Conservation (phyloP, 2,888 invertebrate species). For the Cheilosia pagana region DNA sequence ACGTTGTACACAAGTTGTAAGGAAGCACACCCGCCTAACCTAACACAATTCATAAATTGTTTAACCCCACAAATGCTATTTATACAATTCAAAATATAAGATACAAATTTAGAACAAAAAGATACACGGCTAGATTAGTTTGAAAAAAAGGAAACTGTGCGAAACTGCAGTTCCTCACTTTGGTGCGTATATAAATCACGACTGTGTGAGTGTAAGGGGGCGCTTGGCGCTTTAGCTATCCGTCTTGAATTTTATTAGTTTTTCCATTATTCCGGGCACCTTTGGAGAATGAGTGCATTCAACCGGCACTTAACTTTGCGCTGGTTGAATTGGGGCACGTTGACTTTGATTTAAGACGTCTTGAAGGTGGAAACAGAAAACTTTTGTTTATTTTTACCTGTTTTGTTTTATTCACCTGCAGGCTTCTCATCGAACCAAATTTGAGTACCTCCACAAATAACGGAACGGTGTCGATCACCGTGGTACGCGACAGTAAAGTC, state of each 20-base stretch:
- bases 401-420: constrained; percentile 70
- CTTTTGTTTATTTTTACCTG: neutral
- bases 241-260: constrained; percentile 56
- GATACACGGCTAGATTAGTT: neutral
- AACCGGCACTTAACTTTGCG: neutral
- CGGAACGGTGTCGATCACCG: constrained; percentile 81
- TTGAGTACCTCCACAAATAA: constrained; percentile 80
- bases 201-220: neutral
- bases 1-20: neutral
- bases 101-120: constrained; percentile 1
- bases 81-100: constrained; percentile 23
- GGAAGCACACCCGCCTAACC: constrained; percentile 31
- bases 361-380: neutral
- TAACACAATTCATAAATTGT: constrained; percentile 45
- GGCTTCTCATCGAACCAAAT: constrained; percentile 82
- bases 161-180: neutral
- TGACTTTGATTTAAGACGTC: constrained; percentile 12
- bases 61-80: constrained; percentile 28
- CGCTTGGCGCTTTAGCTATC: constrained; percentile 9
- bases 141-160: neutral
- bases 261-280: neutral
- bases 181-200: neutral
- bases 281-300: neutral
- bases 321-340: neutral
- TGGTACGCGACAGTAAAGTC: constrained; percentile 80